Evolutionary conservation across 2,888 invertebrate genomes (phyloP).

Genomic region (Allygus modestus): DNA sequence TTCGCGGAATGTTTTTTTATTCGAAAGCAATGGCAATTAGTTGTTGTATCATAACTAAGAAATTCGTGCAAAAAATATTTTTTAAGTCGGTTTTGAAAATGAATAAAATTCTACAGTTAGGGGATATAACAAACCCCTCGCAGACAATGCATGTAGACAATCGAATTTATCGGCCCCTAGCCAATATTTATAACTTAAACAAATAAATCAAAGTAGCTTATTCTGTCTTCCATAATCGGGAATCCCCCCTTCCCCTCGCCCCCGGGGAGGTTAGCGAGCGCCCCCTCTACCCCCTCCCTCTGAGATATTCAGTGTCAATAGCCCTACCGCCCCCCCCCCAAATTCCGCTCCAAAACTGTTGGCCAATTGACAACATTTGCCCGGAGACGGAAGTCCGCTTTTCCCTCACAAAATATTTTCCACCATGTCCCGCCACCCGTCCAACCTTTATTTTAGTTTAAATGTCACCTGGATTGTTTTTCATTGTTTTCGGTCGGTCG

Average conservation of each 20-base stretch:
- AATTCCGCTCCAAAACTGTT: neutral
- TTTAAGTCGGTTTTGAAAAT: neutral
- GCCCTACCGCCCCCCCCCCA: neutral
- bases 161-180: conserved; percentile 31
- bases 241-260: neutral
- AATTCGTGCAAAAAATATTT: too few relatives aligned
- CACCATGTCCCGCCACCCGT: neutral
- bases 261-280: neutral
- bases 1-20: too few relatives aligned
- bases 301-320: conserved; percentile 45
- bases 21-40: too few relatives aligned
- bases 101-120: neutral
- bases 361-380: conserved; percentile 42
- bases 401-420: conserved; percentile 3
- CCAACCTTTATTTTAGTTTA: conserved; percentile 13
- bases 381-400: conserved; percentile 25
- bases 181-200: conserved; percentile 43
- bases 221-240: conserved; percentile 30
- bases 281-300: neutral
- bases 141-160: conserved; percentile 2
- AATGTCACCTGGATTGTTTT: conserved; percentile 11
- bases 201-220: conserved; percentile 45
- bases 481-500: neutral
- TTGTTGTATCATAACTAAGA: too few relatives aligned
- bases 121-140: neutral